A percentile compares a stretch with the other conserved stretches of the same genome.
Conservation (phyloP, 2,888 invertebrate genomes). For the Crepidodera aurea region DNA sequence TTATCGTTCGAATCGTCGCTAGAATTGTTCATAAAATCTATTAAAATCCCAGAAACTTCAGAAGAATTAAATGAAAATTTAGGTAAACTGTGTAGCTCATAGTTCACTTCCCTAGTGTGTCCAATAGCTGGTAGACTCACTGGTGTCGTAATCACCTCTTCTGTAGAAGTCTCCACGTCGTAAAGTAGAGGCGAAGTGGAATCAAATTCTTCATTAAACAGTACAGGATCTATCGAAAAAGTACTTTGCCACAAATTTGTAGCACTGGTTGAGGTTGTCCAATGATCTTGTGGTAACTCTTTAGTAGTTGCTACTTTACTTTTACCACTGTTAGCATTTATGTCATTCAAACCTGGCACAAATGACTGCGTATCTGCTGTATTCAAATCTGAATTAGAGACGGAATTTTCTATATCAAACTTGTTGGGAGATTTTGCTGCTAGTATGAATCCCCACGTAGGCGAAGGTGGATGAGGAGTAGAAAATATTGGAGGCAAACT, state of each 20-base stretch:
- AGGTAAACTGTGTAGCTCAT: conserved; percentile 60
- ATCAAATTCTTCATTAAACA: conserved; percentile 70
- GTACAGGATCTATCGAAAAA: conserved; percentile 74
- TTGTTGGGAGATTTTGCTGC: conserved; percentile 43
- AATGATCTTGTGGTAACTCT: conserved; percentile 54
- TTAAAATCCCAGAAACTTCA: conserved; percentile 56
- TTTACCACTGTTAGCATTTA: conserved; percentile 60
- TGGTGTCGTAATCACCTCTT: conserved; percentile 26
- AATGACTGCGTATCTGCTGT: conserved; percentile 77
- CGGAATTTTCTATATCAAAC: conserved; percentile 50
- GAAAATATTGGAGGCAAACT: conserved; percentile 53
- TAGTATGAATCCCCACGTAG: conserved; percentile 57
- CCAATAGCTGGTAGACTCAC: conserved; percentile 30
- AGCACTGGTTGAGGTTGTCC: conserved; percentile 60
- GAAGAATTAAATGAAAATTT: conserved; percentile 54
- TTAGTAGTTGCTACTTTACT: conserved; percentile 26
- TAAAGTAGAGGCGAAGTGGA: conserved; percentile 46
- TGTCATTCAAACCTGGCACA: conserved; percentile 66
- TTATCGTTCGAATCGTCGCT: conserved; percentile 72
- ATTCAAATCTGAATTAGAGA: conserved; percentile 64
- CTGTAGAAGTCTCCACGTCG: conserved; percentile 37
- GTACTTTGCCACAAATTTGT: conserved; percentile 74
- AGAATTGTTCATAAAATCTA: conserved; percentile 66
- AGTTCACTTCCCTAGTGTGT: conserved; percentile 55
- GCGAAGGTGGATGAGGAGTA: conserved; percentile 60